Base-by-base conservation (phyloP, 2,113 vertebrate genomes). In the Cebidichthys violaceus region DNA sequence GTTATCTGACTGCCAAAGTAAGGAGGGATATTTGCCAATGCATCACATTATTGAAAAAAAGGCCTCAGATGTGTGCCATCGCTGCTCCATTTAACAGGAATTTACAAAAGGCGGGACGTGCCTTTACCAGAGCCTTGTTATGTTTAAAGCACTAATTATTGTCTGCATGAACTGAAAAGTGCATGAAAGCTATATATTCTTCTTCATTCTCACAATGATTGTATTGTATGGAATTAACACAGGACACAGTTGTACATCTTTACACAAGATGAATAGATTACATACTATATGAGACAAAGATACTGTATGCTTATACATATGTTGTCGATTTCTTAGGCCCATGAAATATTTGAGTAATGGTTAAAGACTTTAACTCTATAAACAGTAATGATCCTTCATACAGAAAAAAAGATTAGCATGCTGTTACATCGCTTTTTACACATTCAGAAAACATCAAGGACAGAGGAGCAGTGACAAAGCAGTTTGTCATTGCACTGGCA, bases 1-100 rank as follows among this genome's bases (percentile, higher is more conserved):
- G 72, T 82, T 11, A 69, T 76, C 50, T 54, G 66, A 17, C 82
- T 87, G 84, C 88, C 88, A 85, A 86, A 82, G 27, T 60, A 61
- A 86, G 61, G 72, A 85, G 45, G 69, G 50, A 17, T 18, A 77
- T 39, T 52, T 61, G 78, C 77, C 81, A 89, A 60, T 61, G 47
- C 54, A 50, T 71, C 61, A 17, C 37, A 74, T 72, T 79, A 65
- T 10, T 52, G 33, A 35, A 74, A 47, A 75, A 50, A 83, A 54
- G 24, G n/a, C 79, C 75, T 82, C 50, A 71, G 31, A 77, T 61
- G 29, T 62, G 57, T 70, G 55, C 74, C 45, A 68, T 82, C 77
- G 67, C 75, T 82, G 41, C 50, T 72, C 70, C n/a, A 61, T 79
- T 82, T 27, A 79, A 57, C 75, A 22, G 78, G 33, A 83, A 87